Conservation (phyloP, 2,113 vertebrate genomes). For the Delphinapterus leucas region DNA sequence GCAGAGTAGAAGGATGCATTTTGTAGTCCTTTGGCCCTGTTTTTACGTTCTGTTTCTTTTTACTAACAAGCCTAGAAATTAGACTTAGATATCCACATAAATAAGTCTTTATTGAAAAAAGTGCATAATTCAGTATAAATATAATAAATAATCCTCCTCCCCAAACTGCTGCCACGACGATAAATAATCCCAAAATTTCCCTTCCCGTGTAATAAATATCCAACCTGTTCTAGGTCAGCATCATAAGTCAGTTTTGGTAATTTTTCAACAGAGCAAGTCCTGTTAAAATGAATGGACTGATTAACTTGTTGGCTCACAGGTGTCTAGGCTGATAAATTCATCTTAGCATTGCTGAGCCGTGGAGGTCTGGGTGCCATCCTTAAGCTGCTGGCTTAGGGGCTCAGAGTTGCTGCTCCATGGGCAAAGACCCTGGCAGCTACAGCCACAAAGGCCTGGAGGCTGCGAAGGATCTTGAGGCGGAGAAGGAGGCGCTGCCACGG, state of each 20-base stretch:
- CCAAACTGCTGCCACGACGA: slow-evolving; percentile 19
- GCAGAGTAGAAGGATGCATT: background rate
- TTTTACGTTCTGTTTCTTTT: slow-evolving; percentile 30
- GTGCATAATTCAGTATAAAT: slow-evolving; percentile 69
- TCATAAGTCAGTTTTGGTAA: background rate
- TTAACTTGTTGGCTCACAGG: background rate
- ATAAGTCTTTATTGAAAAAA: slow-evolving; percentile 74
- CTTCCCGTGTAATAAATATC: slow-evolving; percentile 68
- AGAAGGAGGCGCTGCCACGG: slow-evolving; percentile 67
- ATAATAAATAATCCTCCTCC: slow-evolving; percentile 71
- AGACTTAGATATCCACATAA: slow-evolving; percentile 52
- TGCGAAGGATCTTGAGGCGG: slow-evolving; percentile 69
- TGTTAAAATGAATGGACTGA: background rate
- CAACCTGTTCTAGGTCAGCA: background rate
- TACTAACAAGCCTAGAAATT: slow-evolving; percentile 20
- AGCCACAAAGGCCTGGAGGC: slow-evolving; percentile 79
- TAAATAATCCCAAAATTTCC: slow-evolving; percentile 65
- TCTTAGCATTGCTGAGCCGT: background rate
- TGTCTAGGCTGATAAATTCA: background rate
- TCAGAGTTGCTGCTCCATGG: slow-evolving; percentile 76
- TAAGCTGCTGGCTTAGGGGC: background rate
- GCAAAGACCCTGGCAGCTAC: slow-evolving; percentile 79
- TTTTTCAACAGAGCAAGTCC: background rate
- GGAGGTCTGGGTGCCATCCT: background rate
- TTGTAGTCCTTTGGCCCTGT: background rate